Conservation (phyloP, 2,113 vertebrate species). For the Odocoileus virginianus region DNA sequence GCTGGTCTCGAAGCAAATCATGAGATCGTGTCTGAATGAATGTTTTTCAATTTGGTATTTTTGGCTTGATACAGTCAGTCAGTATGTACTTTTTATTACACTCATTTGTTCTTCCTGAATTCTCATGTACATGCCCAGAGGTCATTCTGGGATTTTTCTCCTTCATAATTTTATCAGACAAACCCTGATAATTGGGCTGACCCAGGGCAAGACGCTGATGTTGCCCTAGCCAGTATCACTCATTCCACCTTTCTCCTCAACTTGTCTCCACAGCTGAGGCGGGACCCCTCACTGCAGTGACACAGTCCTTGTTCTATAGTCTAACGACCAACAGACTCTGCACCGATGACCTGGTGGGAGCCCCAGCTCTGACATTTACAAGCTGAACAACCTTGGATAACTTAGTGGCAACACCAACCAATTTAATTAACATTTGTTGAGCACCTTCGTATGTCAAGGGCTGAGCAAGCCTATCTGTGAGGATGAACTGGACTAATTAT, state of each 20-base stretch:
- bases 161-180: constrained; percentile 55
- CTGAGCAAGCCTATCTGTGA: not conserved
- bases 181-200: constrained; percentile 60
- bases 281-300: not conserved
- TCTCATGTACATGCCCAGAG: not conserved
- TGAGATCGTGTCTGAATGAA: not conserved
- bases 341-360: constrained; percentile 3
- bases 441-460: constrained; percentile 30
- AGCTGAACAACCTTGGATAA: constrained; percentile 1
- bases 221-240: not conserved
- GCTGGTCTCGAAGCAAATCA: constrained; percentile 9
- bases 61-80: not conserved
- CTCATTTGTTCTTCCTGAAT: constrained; percentile 40
- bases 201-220: not conserved
- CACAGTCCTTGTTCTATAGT: not conserved
- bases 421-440: constrained; percentile 63
- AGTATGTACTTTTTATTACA: not conserved
- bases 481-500: constrained; percentile 34
- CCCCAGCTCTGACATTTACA: not conserved
- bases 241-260: not conserved
- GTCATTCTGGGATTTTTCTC: constrained; percentile 20
- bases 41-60: not conserved
- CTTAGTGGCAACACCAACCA: constrained; percentile 18
- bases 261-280: not conserved
- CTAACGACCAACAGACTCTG: not conserved